Percentiles rank a stretch among this genome's conserved stretches.
phyloP scores from a whole-genome alignment of 1,140 invertebrate genomes.

The Euborellia annulipes region DNA sequence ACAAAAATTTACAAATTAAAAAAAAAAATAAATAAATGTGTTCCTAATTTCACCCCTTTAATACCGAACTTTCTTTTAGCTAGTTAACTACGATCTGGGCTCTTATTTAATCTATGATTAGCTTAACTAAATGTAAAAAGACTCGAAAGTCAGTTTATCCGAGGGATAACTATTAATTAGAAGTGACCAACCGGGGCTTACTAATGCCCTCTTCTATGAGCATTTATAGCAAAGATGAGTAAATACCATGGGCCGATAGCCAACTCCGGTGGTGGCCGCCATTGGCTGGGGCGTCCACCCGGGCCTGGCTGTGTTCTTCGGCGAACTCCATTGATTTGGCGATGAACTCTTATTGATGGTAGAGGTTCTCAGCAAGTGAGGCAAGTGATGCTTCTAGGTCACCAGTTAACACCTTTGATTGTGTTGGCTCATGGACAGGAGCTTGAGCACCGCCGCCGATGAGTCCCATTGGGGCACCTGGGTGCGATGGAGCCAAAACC shows the following conservation, averaged over 20 bases:
- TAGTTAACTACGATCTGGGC: too few species aligned
- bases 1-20: too few species aligned
- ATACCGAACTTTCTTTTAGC: too few species aligned
- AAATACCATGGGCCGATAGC: slow-evolving; percentile 77
- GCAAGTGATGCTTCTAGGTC: slow-evolving; percentile 85
- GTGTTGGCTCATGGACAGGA: slow-evolving; percentile 17
- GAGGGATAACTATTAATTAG: too few species aligned
- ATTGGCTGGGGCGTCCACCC: slow-evolving; percentile 70
- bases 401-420: slow-evolving; percentile 65
- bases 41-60: too few species aligned
- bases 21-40: too few species aligned
- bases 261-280: slow-evolving; percentile 67
- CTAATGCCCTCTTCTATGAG: too few species aligned
- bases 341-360: slow-evolving; percentile 63
- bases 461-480: background rate
- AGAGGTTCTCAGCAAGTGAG: slow-evolving; percentile 76
- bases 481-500: background rate
- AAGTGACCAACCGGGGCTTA: too few species aligned
- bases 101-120: too few species aligned
- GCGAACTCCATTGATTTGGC: slow-evolving; percentile 60
- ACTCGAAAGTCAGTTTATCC: too few species aligned
- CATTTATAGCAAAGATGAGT: too few species aligned
- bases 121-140: too few species aligned
- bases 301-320: slow-evolving; percentile 64
- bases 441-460: slow-evolving; percentile 1